Evolutionary conservation across 2,797 vertebrate species (phyloP).

Genomic region (Catharus ustulatus): DNA sequence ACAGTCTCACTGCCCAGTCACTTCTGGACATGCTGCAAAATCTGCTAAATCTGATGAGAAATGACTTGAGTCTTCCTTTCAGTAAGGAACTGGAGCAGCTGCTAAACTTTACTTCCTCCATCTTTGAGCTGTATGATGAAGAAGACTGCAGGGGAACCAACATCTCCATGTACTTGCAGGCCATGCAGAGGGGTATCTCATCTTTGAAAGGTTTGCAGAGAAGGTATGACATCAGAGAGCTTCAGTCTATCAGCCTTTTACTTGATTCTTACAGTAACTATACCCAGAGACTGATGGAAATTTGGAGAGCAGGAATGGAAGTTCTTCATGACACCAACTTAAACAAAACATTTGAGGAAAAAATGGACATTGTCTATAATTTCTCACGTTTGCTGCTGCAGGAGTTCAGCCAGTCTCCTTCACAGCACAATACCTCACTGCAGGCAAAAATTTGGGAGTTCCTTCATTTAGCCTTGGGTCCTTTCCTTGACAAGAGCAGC

Average conservation of each 20-base stretch:
- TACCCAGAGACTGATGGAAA: neutral
- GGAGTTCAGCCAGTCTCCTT: neutral
- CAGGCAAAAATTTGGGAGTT: neutral
- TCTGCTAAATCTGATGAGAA: neutral
- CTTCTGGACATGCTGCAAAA: slow-evolving; percentile 3
- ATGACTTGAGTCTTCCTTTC: neutral
- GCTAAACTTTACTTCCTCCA: neutral
- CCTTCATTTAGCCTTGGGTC: neutral
- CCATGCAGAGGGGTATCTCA: neutral
- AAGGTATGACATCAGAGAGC: neutral
- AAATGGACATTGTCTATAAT: slow-evolving; percentile 5
- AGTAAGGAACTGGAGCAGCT: neutral
- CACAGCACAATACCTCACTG: neutral
- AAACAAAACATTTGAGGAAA: slow-evolving; percentile 25
- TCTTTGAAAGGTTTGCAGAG: neutral
- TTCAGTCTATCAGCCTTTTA: neutral
- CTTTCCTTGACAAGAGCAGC: slow-evolving; percentile 21
- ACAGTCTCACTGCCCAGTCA: neutral
- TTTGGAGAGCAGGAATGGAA: slow-evolving; percentile 3
- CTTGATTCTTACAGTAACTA: slow-evolving; percentile 7
- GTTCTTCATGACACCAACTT: slow-evolving; percentile 25
- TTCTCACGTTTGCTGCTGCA: slow-evolving; percentile 50
- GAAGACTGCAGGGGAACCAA: neutral
- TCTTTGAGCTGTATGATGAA: neutral
- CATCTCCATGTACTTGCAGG: neutral